These are phyloP conservation scores for Octodon degus DNA, from an alignment of 2,113 vertebrate species.

Conservation along the genomic window DNA sequence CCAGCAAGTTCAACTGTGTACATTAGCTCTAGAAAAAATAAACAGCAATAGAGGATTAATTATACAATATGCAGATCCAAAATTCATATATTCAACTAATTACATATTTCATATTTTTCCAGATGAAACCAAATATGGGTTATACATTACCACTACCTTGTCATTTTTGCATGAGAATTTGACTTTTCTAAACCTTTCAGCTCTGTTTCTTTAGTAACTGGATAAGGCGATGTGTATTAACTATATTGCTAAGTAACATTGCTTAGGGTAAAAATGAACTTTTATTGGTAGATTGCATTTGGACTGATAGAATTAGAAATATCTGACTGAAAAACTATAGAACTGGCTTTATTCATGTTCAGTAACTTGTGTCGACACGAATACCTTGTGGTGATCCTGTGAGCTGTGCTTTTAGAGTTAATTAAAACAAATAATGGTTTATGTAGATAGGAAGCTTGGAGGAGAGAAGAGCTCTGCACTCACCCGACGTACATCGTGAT, in stretches of 20 bases:
- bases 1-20: conserved; percentile 99
- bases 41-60: conserved; percentile 67
- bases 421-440: background rate
- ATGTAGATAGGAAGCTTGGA: background rate
- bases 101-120: background rate
- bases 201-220: conserved; percentile 65
- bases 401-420: background rate
- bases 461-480: background rate
- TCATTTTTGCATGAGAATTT: conserved; percentile 35
- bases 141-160: background rate
- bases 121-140: conserved; percentile 33
- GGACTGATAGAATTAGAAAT: conserved; percentile 51
- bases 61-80: conserved; percentile 8
- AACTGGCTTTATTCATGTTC: background rate
- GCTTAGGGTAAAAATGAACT: conserved; percentile 61
- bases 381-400: background rate
- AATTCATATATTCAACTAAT: conserved; percentile 45
- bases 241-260: conserved; percentile 64
- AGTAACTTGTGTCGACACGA: background rate
- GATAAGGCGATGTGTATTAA: conserved; percentile 37
- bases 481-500: background rate
- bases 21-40: conserved; percentile 93
- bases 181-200: conserved; percentile 61
- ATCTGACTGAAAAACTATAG: conserved; percentile 49
- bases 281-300: conserved; percentile 46